Evolutionary conservation across 2,888 invertebrate species (phyloP), one percentile per base, ranked within the genome.

Genomic region (Machimus rusticus): DNA sequence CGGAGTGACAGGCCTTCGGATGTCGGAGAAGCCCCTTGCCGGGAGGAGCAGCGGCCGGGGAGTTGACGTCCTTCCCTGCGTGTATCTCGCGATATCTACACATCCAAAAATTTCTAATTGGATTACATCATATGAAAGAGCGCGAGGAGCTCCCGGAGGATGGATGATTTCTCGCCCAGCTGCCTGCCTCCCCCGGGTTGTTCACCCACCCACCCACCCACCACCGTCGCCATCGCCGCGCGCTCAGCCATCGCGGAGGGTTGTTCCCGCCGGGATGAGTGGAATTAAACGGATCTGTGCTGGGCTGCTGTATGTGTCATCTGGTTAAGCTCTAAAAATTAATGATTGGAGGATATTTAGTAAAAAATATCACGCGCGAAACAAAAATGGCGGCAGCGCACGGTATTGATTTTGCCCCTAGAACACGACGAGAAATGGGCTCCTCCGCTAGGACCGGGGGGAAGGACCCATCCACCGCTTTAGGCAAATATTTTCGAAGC

Each of bases 271-370:
- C 87, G 86, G 88, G 87, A 87, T 87, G 89, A 89, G 88, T 81
- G 74, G 87, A 87, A 78, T 87, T 87, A 87, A 87, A 87, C 87
- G 82, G 86, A 87, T 88, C 87, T 86, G 74, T 86, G 39, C 78
- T 87, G 88, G 87, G 88, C 86, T 90, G 88, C 89, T 90, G 89
- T 90, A 90, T 90, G 90, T 92, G 92, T 92, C 92, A 92, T 92
- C 92, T 92, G 92, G 90, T 91, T 92, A 92, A 92, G 92, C 92
- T 92, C 91, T 91, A 92, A 92, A 92, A 92, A 92, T 92, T 92
- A 92, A 92, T 92, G 92, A 92, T 92, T 90, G 89, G 88, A 87
- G 86, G 87, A 89, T 86, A 88, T 82, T 77, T 76, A 77, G 55
- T 57, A 87, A 87, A 82, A 87, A 82, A 87, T 84, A 57, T 84